Evolutionary conservation across 2,113 vertebrate species (phyloP), one percentile per base, ranked within the genome.

Genomic region (Halichoerus grypus): DNA sequence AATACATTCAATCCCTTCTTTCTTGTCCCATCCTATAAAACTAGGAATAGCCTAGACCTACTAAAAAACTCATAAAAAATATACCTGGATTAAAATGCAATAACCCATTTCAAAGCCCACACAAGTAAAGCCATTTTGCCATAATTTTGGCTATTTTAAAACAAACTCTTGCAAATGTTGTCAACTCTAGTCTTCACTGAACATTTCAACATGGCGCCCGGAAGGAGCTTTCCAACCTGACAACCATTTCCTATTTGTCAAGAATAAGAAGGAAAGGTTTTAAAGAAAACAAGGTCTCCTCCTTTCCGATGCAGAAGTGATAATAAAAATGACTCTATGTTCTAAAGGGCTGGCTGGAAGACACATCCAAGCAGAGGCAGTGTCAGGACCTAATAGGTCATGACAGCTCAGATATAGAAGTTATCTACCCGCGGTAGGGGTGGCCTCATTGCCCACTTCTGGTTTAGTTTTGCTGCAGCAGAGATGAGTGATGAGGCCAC

Each of bases 191-290:
- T 91, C 84, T 90, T 95, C 72, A 26, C 18, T 74, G 96, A 96
- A 69, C 90, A 71, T 97, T 97, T 98, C 96, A 97, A 81, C 81
- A 83, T 96, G 96, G 95, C 5, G 11, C 79, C 95, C 89, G 91
- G 88, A 85, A 84, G 90, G 86, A 94, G 55, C n/a, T 93, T 96
- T 96, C 87, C 95, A 91, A 82, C 74, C 77, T 94, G 97, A 96
- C 94, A 98, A 85, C 80, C 85, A 94, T 90, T 96, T 97, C 97
- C 96, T 95, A 81, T 95, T 93, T 95, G 88, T 97, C 95, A 95
- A 71, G 81, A 93, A 76, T 72, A 91, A 96, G 95, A 91, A 94
- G 85, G 79, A 95, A 71, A 57, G 86, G 36, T 82, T 87, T 97
- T 80, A 94, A 91, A 97, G 90, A 82, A 94, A 97, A 95, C 36